Percentiles rank a stretch among this genome's conserved stretches.
These are phyloP conservation scores for Periophthalmodon schlosseri DNA, from an alignment of 2,113 vertebrate genomes.

Conservation along the genomic window DNA sequence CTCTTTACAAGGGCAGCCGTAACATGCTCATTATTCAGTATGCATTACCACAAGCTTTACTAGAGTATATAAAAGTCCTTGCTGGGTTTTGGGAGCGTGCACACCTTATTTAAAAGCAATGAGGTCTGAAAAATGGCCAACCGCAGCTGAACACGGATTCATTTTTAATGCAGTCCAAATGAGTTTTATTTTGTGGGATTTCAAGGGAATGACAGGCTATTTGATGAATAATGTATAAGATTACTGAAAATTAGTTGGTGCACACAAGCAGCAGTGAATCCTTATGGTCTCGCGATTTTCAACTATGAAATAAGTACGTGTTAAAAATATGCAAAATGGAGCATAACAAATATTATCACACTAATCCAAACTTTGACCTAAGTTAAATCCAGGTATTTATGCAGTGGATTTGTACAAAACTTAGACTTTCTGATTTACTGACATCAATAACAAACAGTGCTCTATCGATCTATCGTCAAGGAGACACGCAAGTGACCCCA, in stretches of 20 bases:
- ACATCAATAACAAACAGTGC: neutral
- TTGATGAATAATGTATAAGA: slow-evolving; percentile 15
- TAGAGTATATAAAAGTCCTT: slow-evolving; percentile 6
- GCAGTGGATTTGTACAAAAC: neutral
- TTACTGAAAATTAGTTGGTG: neutral
- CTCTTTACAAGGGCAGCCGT: neutral
- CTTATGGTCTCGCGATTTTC: slow-evolving; percentile 6
- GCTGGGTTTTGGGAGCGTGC: slow-evolving; percentile 3
- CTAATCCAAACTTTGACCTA: neutral
- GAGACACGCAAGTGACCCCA: no score
- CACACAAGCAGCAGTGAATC: neutral
- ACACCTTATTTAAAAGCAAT: slow-evolving; percentile 5
- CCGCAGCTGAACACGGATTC: neutral
- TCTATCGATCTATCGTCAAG: no score
- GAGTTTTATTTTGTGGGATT: slow-evolving; percentile 8
- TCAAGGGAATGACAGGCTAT: slow-evolving; percentile 6
- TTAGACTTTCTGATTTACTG: neutral
- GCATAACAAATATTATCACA: neutral
- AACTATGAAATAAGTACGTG: neutral
- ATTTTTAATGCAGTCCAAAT: slow-evolving; percentile 18
- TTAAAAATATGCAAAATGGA: slow-evolving; percentile 6
- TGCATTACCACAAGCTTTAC: neutral
- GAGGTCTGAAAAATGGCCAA: slow-evolving; percentile 10
- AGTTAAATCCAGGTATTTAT: neutral
- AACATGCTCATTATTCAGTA: neutral